Evolutionary conservation across 2,113 vertebrate genomes (phyloP).

Genomic region (Megaptera novaeangliae): DNA sequence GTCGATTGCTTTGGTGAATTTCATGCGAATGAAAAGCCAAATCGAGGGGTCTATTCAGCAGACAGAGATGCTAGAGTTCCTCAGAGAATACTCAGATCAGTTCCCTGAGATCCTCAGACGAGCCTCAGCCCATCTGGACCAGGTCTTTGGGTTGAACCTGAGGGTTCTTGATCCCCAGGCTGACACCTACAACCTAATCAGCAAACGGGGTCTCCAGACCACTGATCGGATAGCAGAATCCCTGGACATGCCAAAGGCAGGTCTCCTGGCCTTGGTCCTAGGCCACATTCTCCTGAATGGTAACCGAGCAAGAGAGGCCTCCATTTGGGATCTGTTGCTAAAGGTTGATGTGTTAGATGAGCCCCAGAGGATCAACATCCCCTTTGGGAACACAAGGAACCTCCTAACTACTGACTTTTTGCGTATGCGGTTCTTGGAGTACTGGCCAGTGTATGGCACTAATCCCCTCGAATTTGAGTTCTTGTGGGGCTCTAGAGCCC

Average conservation of each 20-base stretch:
- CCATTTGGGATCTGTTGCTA: slow-evolving; percentile 55
- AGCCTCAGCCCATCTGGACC: slow-evolving; percentile 49
- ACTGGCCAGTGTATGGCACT: slow-evolving; percentile 58
- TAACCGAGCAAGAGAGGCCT: slow-evolving; percentile 51
- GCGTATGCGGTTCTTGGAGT: slow-evolving; percentile 56
- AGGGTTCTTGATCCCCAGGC: slow-evolving; percentile 57
- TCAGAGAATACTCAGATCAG: slow-evolving; percentile 64
- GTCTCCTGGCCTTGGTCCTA: slow-evolving; percentile 51
- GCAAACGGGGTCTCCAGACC: slow-evolving; percentile 36
- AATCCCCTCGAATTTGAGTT: slow-evolving; percentile 59
- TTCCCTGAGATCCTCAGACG: slow-evolving; percentile 64
- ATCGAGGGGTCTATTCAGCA: slow-evolving; percentile 48
- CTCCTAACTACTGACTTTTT: slow-evolving; percentile 59
- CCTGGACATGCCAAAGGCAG: slow-evolving; percentile 40
- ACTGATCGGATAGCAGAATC: slow-evolving; percentile 26
- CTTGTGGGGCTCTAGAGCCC: slow-evolving; percentile 57
- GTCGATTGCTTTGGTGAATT: slow-evolving; percentile 58
- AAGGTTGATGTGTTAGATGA: slow-evolving; percentile 44
- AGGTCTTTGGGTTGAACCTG: slow-evolving; percentile 52
- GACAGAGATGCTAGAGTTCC: slow-evolving; percentile 63
- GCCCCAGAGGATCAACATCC: slow-evolving; percentile 42
- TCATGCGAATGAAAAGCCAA: slow-evolving; percentile 63
- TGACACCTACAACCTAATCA: slow-evolving; percentile 51
- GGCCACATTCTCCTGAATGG: slow-evolving; percentile 63
- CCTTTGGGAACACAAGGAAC: slow-evolving; percentile 44